phyloP scores from a whole-genome alignment of 2,113 vertebrate genomes.

The Rana temporaria region DNA sequence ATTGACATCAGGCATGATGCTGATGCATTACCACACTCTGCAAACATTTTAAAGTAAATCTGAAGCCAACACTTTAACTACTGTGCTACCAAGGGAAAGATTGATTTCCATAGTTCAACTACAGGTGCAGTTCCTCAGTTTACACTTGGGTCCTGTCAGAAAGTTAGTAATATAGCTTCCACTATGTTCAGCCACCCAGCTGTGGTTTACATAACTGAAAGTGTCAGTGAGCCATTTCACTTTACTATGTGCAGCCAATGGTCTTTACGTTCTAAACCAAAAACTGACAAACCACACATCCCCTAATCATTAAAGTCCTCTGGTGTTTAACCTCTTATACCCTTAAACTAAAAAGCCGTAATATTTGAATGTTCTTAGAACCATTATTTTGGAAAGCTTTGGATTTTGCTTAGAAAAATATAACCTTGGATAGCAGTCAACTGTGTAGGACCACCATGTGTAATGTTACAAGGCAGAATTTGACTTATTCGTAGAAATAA shows the following conservation, averaged over 20 bases:
- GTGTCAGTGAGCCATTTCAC: conserved; percentile 19
- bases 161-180: conserved; percentile 32
- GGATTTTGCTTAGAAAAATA: conserved; percentile 26
- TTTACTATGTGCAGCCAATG: conserved; percentile 5
- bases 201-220: conserved; percentile 45
- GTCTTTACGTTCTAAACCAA: not conserved
- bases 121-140: conserved; percentile 38
- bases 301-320: conserved; percentile 23
- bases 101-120: conserved; percentile 23
- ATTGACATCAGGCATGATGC: not conserved
- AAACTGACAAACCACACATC: conserved; percentile 50
- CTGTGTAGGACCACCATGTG: conserved; percentile 32
- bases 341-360: conserved; percentile 24
- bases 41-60: not conserved
- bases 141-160: conserved; percentile 47
- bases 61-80: conserved; percentile 24
- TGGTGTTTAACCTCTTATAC: conserved; percentile 23
- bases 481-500: not conserved
- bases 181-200: conserved; percentile 34
- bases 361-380: conserved; percentile 8
- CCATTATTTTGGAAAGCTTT: conserved; percentile 5
- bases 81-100: conserved; percentile 40
- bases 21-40: conserved; percentile 15
- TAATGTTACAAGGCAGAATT: not conserved
- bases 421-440: conserved; percentile 3